Conservation (phyloP, 2,888 invertebrate species). For the Geotrupes spiniger region DNA sequence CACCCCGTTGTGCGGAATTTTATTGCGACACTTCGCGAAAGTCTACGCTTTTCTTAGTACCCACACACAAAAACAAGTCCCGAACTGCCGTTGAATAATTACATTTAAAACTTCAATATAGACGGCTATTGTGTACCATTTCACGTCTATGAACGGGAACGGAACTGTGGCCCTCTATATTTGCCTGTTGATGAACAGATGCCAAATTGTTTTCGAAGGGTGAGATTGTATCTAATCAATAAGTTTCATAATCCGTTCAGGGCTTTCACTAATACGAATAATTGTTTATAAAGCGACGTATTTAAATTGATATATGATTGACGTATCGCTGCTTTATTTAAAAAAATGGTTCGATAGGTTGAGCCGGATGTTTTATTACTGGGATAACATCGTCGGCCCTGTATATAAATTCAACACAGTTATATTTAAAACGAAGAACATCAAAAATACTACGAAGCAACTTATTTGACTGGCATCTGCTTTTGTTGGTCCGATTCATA, state of each 20-base stretch:
- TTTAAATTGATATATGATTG: too few relatives aligned
- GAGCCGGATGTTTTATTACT: too few relatives aligned
- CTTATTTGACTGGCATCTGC: slow-evolving; percentile 23
- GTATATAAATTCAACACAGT: too few relatives aligned
- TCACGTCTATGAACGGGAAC: slow-evolving; percentile 22
- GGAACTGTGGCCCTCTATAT: slow-evolving; percentile 7
- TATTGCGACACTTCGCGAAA: slow-evolving; percentile 43
- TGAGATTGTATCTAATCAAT: slow-evolving; percentile 25
- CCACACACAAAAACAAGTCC: slow-evolving; percentile 38
- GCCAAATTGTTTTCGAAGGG: slow-evolving; percentile 23
- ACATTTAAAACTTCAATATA: slow-evolving; percentile 42
- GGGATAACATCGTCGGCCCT: too few relatives aligned
- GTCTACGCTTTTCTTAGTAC: slow-evolving; percentile 39
- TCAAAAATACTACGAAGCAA: background rate
- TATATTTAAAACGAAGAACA: too few relatives aligned
- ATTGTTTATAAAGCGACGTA: slow-evolving; percentile 8
- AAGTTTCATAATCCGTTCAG: slow-evolving; percentile 25
- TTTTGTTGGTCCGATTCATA: slow-evolving; percentile 26
- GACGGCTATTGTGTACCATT: slow-evolving; percentile 36
- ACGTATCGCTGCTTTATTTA: too few relatives aligned
- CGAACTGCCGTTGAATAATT: slow-evolving; percentile 41
- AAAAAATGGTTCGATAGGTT: too few relatives aligned
- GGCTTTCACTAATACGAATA: slow-evolving; percentile 21
- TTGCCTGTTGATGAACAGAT: slow-evolving; percentile 24
- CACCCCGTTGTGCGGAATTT: slow-evolving; percentile 34